phyloP scores from a whole-genome alignment of 2,888 invertebrate genomes.

The Mayetiola destructor region DNA sequence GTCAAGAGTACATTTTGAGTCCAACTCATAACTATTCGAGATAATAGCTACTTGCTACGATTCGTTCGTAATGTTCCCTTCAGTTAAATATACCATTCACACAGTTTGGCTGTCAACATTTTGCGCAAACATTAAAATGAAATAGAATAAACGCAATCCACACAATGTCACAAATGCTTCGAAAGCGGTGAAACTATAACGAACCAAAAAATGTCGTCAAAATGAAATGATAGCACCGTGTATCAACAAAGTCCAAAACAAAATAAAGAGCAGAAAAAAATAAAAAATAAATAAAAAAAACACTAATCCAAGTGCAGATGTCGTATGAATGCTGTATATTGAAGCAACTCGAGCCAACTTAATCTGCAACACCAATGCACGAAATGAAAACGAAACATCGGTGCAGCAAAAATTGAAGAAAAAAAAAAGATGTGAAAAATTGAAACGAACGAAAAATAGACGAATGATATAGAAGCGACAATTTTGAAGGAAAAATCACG shows the following conservation, averaged over 20 bases:
- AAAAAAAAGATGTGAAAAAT: background rate
- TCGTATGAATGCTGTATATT: background rate
- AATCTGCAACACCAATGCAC: too few species aligned
- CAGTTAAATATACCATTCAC: too few species aligned
- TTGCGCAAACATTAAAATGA: slow-evolving; percentile 1
- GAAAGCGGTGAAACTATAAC: background rate
- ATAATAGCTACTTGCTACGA: too few species aligned
- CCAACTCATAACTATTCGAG: too few species aligned
- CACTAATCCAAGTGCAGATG: slow-evolving; percentile 12
- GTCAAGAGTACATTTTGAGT: too few species aligned
- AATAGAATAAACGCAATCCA: too few species aligned
- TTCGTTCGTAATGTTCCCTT: too few species aligned
- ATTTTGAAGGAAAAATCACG: too few species aligned
- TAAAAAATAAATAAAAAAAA: background rate
- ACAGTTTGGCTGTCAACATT: slow-evolving; percentile 5
- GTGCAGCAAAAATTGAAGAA: background rate
- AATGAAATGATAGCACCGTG: too few species aligned
- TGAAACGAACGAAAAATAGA: background rate
- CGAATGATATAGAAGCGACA: background rate
- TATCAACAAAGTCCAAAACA: too few species aligned
- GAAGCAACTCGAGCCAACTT: too few species aligned
- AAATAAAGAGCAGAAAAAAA: too few species aligned
- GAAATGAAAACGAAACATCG: background rate
- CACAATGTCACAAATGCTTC: slow-evolving; percentile 1
- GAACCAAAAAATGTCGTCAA: background rate